Conservation (phyloP, 2,113 vertebrate genomes). For the Arvicanthis niloticus region DNA sequence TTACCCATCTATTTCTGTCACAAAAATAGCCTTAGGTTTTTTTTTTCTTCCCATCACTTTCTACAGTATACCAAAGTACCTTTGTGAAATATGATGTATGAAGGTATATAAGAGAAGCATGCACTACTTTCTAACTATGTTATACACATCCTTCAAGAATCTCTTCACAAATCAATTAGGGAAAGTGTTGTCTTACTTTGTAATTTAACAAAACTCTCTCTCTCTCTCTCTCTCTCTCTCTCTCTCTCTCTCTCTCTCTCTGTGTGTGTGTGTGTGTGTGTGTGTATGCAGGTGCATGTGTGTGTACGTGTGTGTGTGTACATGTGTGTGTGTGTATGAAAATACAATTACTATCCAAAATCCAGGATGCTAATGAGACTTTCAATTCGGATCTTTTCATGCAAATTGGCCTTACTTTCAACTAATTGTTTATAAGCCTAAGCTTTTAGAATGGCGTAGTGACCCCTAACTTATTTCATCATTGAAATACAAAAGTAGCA, state of each 20-base stretch:
- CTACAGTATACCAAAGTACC: neutral
- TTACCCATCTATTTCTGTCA: neutral
- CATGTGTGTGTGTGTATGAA: neutral
- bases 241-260: too few relatives aligned
- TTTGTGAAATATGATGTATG: neutral
- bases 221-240: too few relatives aligned
- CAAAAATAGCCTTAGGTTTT: neutral
- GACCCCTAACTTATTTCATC: neutral
- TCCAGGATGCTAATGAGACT: neutral
- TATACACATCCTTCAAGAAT: neutral
- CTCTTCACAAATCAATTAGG: neutral
- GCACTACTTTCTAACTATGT: neutral
- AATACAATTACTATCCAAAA: neutral
- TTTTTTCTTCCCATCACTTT: neutral
- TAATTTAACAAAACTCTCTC: neutral
- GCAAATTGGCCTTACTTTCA: neutral
- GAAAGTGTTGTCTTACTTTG: neutral
- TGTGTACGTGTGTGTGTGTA: too few relatives aligned
- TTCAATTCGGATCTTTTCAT: neutral
- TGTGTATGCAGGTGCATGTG: too few relatives aligned
- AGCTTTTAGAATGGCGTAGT: neutral
- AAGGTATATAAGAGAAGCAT: neutral
- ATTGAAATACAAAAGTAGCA: neutral
- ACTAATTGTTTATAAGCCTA: neutral
- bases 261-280: too few relatives aligned